Evolutionary conservation across 1,140 invertebrate species (phyloP), one percentile per base, ranked within the genome.

Genomic region (Aphelinus atriplicis): DNA sequence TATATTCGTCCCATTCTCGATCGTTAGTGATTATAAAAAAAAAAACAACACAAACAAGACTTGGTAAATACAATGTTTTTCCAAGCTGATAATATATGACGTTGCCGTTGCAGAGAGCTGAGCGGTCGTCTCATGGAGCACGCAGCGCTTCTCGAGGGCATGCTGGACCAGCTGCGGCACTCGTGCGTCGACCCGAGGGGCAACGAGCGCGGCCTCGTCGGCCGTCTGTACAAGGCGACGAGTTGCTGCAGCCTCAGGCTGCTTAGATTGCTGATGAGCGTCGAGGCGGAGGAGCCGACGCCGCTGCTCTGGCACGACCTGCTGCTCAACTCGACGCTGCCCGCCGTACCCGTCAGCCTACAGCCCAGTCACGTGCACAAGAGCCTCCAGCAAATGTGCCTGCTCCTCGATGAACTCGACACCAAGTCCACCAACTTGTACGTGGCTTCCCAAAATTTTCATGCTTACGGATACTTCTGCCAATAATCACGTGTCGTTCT

Each of bases 111-210:
- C 77, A 90, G 92, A 81, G 89, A 91, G 77, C 89, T 93, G 84
- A 89, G 93, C 58, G 83, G 42, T 88, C 53, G 93, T 78, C 91
- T 95, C 73, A 91, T 96, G 83, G 93, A 96, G 71, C 94, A 96
- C 80, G 93, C 94, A 58, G 90, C 93, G 0, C 86, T 96, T 45
- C 84, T 97, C 10, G 95, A 96, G 85, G 90, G 92, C 2, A 91
- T 95, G 81, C 83, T 97, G 48, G 92, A 94, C 80, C 90, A 93
- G 65, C 85, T 96, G 51, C 90, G 93, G 7, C 87, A 91, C 77
- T 89, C 91, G 61, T 87, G 84, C 48, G 80, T 84, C 1, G 84
- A 85, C 46, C 56, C 76, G 0, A 75, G 65, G 5, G 78, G 67
- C 71, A 76, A 68, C n/a, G 73, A 72, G 56, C 79, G 77, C 48